A percentile compares a stretch with the other conserved stretches of the same genome.
Evolutionary conservation across 2,113 vertebrate species (phyloP).

Genomic region (Hylia prasina): DNA sequence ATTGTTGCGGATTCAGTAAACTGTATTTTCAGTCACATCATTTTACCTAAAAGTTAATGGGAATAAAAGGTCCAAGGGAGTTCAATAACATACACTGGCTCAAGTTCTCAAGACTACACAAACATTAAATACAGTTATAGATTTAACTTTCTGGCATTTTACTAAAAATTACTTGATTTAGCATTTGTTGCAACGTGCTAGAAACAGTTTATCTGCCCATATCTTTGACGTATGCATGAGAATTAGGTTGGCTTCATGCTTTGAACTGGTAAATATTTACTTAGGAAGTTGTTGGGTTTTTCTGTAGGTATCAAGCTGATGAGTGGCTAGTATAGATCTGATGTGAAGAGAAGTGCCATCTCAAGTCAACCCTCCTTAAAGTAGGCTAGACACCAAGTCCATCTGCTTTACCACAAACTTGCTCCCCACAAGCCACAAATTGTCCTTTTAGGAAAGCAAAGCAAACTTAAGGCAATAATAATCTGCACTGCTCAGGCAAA

Average conservation of each 20-base stretch:
- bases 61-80: neutral
- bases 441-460: neutral
- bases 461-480: neutral
- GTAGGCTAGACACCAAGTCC: accelerated
- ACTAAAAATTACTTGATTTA: neutral
- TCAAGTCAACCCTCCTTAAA: neutral
- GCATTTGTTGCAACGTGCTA: neutral
- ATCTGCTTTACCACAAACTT: neutral
- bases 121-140: neutral
- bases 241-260: neutral
- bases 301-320: neutral
- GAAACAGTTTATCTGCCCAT: neutral
- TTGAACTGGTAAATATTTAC: neutral
- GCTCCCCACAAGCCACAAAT: neutral
- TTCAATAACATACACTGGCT: neutral
- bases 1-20: neutral
- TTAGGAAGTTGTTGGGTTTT: neutral
- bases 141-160: neutral
- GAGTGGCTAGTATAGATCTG: neutral
- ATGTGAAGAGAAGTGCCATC: neutral
- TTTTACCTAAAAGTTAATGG: neutral
- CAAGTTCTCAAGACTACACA: neutral
- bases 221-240: accelerated
- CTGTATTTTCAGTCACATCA: neutral
- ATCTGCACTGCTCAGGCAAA: neutral